phyloP scores from a whole-genome alignment of 2,888 invertebrate species.

The Hirtodrosophila alboralis region DNA sequence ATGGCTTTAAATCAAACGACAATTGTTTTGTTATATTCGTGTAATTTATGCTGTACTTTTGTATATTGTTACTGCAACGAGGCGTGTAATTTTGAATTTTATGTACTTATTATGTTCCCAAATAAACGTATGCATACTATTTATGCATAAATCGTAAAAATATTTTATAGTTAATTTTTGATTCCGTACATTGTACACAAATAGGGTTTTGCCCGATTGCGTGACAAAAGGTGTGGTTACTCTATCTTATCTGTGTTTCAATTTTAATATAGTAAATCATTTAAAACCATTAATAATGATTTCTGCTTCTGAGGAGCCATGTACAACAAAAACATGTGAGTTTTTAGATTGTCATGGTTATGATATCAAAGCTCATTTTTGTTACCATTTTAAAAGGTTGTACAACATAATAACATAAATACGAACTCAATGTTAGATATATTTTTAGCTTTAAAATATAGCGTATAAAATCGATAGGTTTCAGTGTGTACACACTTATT shows the following conservation, averaged over 20 bases:
- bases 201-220: slow-evolving; percentile 14
- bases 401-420: too few relatives aligned
- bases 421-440: background rate
- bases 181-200: background rate
- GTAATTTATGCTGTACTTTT: slow-evolving; percentile 70
- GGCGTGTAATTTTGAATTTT: slow-evolving; percentile 52
- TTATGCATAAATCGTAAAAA: slow-evolving; percentile 36
- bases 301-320: background rate
- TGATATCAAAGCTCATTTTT: too few relatives aligned
- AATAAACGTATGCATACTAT: slow-evolving; percentile 56
- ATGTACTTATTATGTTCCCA: slow-evolving; percentile 56
- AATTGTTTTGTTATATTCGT: slow-evolving; percentile 69
- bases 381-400: too few relatives aligned
- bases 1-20: slow-evolving; percentile 74
- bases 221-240: background rate
- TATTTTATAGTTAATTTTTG: slow-evolving; percentile 32
- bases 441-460: background rate
- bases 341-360: too few relatives aligned
- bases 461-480: slow-evolving; percentile 3
- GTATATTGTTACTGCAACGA: slow-evolving; percentile 61
- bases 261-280: slow-evolving; percentile 1
- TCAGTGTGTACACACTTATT: slow-evolving; percentile 12
- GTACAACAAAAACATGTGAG: too few relatives aligned
- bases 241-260: slow-evolving; percentile 18
- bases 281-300: too few relatives aligned